These are phyloP conservation scores for Ectemnius cavifrons DNA, from an alignment of 2,888 invertebrate species.

Conservation along the genomic window DNA sequence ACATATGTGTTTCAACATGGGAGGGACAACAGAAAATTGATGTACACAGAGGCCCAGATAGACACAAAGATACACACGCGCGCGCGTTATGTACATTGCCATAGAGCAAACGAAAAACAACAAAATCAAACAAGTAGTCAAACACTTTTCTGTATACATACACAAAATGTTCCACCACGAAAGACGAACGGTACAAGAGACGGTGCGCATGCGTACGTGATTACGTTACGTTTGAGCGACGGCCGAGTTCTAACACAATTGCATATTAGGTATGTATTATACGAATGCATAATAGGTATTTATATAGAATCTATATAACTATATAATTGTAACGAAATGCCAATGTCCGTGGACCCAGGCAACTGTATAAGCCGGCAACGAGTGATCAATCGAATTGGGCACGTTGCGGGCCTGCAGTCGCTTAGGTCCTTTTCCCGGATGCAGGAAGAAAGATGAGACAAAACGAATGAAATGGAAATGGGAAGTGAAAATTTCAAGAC, in stretches of 20 bases:
- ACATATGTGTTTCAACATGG: not conserved
- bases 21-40: not conserved
- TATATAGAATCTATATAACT: constrained; percentile 78
- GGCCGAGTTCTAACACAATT: constrained; percentile 74
- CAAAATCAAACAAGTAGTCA: constrained; percentile 20
- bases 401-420: constrained; percentile 62
- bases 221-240: constrained; percentile 72
- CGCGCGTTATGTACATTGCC: not conserved
- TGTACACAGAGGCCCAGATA: not conserved
- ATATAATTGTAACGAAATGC: constrained; percentile 77
- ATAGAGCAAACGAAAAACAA: constrained; percentile 17
- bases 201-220: constrained; percentile 63
- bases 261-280: constrained; percentile 78
- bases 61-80: constrained; percentile 15
- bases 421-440: constrained; percentile 69
- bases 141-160: constrained; percentile 8
- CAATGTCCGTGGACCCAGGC: constrained; percentile 74
- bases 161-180: constrained; percentile 40
- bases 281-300: constrained; percentile 77
- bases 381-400: constrained; percentile 63
- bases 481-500: constrained; percentile 36
- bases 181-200: constrained; percentile 53
- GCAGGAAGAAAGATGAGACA: constrained; percentile 60
- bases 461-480: constrained; percentile 27
- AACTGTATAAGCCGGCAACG: constrained; percentile 59